Base-by-base conservation (phyloP, 2,113 vertebrate genomes). In the Epinephelus cyanopodus region DNA sequence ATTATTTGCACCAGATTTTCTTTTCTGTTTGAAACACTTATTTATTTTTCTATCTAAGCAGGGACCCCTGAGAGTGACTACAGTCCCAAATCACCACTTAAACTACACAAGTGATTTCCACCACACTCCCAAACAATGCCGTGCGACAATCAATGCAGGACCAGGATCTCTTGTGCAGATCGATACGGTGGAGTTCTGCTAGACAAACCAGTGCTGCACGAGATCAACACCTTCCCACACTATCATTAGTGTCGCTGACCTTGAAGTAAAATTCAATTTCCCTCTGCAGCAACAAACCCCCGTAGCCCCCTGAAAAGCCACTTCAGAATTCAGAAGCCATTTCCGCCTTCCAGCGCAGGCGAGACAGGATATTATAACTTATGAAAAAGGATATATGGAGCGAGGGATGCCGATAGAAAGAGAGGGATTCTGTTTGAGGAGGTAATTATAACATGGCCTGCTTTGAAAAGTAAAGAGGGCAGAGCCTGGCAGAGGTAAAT, bases 201-300 rank as follows among this genome's bases (percentile, higher is more conserved):
- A 61, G 79, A 93, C 90, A 93, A 88, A 87, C 86, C 84, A 79
- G 85, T 52, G 76, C 90, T 83, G 52, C 87, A 53, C 39, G 15
- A 92, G 88, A 93, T 91, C 93, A 88, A 87, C 89, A 90, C 89
- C 90, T 94, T 92, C 91, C 79, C 89, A 84, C 87, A 76, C 76
- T 12, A 85, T 93, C 93, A 93, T 94, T 94, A 93, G 90, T 95
- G 93, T 94, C 91, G 68, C 91, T 95, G 94, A 95, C 92, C 93
- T 93, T 93, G 94, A 95, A 95, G 92, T 94, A 93, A 95, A 94
- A 95, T 92, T 93, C 92, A 89, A 95, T 95, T 95, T 95, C 94
- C 95, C 91, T 88, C 84, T 72, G 85, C 89, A 90, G 88, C 90
- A 87, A 81, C 87, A 89, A 89, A 76, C 54, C 77, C 86, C 50